Evolutionary conservation across 2,113 vertebrate genomes (phyloP), one percentile per base, ranked within the genome.

Genomic region (Saccopteryx leptura): DNA sequence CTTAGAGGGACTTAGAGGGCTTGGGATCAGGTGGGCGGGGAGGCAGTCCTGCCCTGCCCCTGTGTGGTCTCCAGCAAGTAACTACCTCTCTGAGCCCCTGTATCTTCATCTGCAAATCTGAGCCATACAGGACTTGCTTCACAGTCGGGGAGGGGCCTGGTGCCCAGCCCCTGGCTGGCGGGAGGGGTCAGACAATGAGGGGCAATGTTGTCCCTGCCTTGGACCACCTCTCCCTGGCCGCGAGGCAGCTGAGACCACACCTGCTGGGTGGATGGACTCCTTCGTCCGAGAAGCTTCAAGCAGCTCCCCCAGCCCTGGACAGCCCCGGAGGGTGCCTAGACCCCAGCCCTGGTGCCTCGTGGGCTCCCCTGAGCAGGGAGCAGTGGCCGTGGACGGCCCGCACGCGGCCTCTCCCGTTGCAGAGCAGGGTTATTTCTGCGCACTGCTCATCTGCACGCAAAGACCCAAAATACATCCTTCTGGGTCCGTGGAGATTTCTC

Each of bases 381-480:
- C 18, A 9, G 9, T 0, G 65, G 2, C 58, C 0, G 0, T 2
- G 14, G 7, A 4, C 39, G 21, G 90, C 14, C 50, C 66, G 31
- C 2, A 0, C 33, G 87, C 0, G 1, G 83, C 15, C 72, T 19
- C 74, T 86, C 82, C 74, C 0, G 19, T 54, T 11, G 5, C 58
- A 7, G 52, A 17, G 58, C 56, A 17, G 66, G n/a, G 80, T 91
- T 75, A 94, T 88, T 90, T 88, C 80, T 74, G 63, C 1, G 54
- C 9, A 1, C 50, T 0, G 66, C 23, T 78, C 85, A 7, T 79
- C 78, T 0, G 4, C 95, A 48, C 8, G 50, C 92, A 56, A n/a
- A 92, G 75, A 68, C 93, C 87, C 71, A 79, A 86, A 97, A 85
- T 61, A 95, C 6, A 79, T 17, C 26, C 90, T 28, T 23, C 65